Evolutionary conservation across 2,113 vertebrate genomes (phyloP).

Genomic region (Rhombomys opimus): DNA sequence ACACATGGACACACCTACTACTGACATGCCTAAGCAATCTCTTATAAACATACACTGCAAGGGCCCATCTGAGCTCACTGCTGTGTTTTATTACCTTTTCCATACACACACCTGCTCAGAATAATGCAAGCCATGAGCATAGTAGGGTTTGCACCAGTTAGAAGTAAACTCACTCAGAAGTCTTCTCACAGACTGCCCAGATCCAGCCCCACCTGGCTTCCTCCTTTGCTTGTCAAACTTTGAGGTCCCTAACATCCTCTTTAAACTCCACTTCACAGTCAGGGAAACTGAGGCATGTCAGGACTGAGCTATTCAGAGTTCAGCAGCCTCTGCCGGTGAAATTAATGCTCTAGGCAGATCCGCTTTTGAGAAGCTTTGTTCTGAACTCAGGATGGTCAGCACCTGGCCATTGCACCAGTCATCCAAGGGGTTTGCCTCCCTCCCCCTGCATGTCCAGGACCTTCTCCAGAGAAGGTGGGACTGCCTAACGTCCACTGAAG

Average conservation of each 20-base stretch:
- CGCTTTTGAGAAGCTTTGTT: not conserved
- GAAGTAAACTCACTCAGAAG: rapidly evolving
- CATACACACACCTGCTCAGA: not conserved
- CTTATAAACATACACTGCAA: rapidly evolving
- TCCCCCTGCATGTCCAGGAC: rapidly evolving
- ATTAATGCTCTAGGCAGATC: not conserved
- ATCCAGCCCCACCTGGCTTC: rapidly evolving
- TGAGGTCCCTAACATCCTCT: not conserved
- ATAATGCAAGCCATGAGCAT: rapidly evolving
- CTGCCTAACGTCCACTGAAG: not conserved
- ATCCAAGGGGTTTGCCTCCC: rapidly evolving
- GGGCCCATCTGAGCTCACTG: rapidly evolving
- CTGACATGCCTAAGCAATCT: not conserved
- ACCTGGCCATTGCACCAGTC: rapidly evolving
- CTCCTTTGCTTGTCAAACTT: not conserved
- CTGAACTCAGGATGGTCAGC: not conserved
- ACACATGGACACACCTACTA: too few relatives aligned
- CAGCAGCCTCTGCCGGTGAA: not conserved
- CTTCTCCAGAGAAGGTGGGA: not conserved
- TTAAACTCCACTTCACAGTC: not conserved
- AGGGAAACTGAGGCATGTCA: not conserved
- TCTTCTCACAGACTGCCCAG: rapidly evolving
- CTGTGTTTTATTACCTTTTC: rapidly evolving
- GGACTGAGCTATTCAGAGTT: not conserved
- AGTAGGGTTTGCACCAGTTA: rapidly evolving